Base-by-base conservation (phyloP, 2,888 invertebrate species). In the Drosophila histrio region DNA sequence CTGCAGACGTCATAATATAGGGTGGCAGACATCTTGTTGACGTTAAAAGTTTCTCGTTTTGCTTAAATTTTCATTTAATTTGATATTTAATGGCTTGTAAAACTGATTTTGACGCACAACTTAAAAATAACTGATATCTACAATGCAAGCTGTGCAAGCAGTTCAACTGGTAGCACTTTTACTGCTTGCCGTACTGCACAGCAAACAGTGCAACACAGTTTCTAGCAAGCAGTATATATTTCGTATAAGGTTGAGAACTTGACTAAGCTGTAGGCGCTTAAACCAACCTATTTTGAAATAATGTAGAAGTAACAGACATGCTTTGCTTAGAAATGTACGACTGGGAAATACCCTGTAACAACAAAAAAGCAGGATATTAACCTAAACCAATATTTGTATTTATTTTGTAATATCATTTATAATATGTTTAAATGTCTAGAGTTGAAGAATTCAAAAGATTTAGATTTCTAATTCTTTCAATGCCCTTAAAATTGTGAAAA, bases 1-100 rank as follows among this genome's bases (percentile, higher is more conserved):
- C 26, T 56, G 65, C 24, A 30, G 50, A 24, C 28, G 38, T 46
- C 66, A 47, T 59, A 52, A 59, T 65, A 54, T 41, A 11, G 19
- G 11, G n/a, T n/a, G 24, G 4, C 21, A 46, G 72, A 52, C 65
- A 56, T 56, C 54, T 61, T 72, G 56, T 65, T 72, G 52, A 72
- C 66, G 38, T 36, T 9, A 17, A 28, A 59, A 64, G 24, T 59
- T 71, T 50, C 30, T 39, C 44, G 26, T 30, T 63, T 58, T 71
- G 50, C 47, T 28, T 17, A 36, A 59, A 71, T 64, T 76, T 63
- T 44, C 13, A 39, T 57, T 56, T 36, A 41, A 64, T 76, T 72
- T 64, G 41, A 52, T 76, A 56, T 19, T 43, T 64, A 76, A 60
- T 64, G 50, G 58, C 17, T 39, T 39, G 9, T n/a, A 26, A 15